A percentile compares a stretch with the other conserved stretches of the same genome.
These are phyloP conservation scores for Parnassius smintheus DNA, from an alignment of 2,888 invertebrate species.

Conservation along the genomic window DNA sequence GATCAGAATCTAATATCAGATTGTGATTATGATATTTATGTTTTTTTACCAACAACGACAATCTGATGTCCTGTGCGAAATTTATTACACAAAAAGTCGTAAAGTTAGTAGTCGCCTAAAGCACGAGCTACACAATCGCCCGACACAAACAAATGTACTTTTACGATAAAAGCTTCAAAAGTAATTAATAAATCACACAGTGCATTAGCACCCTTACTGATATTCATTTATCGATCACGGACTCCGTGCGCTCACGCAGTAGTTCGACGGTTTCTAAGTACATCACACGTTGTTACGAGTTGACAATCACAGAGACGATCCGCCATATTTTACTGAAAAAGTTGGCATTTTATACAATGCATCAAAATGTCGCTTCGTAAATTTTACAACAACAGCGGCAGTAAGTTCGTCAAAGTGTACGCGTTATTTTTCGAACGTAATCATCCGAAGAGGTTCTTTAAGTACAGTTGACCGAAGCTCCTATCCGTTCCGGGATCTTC, in stretches of 20 bases:
- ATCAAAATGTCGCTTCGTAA: slow-evolving; percentile 73
- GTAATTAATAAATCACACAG: slow-evolving; percentile 9
- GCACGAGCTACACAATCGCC: too few species aligned
- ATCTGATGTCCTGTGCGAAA: too few species aligned
- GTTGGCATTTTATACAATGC: slow-evolving; percentile 57
- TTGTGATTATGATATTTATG: too few species aligned
- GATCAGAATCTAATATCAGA: too few species aligned
- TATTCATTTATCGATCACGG: slow-evolving; percentile 28
- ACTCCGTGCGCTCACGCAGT: slow-evolving; percentile 9
- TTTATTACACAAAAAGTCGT: too few species aligned
- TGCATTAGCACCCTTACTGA: slow-evolving; percentile 11
- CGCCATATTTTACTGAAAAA: background rate
- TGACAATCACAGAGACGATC: background rate
- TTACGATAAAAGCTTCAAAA: background rate
- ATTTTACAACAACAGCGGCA: slow-evolving; percentile 61
- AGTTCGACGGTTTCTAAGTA: slow-evolving; percentile 27
- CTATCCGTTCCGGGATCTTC: slow-evolving; percentile 50
- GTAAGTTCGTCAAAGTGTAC: slow-evolving; percentile 61
- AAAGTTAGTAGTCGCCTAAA: too few species aligned
- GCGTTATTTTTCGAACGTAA: slow-evolving; percentile 70
- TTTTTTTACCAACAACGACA: too few species aligned
- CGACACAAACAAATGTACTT: too few species aligned
- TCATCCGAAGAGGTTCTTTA: slow-evolving; percentile 74
- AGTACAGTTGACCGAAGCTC: slow-evolving; percentile 73
- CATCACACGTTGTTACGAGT: slow-evolving; percentile 4